phyloP scores from a whole-genome alignment of 2,888 invertebrate species.

The Drosophila peninsularis region DNA sequence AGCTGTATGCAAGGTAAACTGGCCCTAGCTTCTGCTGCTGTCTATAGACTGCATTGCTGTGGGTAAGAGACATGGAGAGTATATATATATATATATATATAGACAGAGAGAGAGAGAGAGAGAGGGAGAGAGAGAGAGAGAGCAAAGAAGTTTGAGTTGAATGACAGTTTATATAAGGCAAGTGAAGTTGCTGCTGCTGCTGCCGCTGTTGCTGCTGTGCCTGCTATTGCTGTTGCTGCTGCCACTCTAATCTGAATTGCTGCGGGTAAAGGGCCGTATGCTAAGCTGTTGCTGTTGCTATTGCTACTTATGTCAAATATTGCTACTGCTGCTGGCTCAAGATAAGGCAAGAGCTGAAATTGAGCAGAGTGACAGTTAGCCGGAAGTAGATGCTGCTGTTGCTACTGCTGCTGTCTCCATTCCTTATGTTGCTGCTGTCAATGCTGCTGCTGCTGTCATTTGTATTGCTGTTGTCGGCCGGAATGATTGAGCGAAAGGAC shows the following conservation, averaged over 20 bases:
- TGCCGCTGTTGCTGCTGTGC: background rate
- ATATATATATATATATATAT: background rate
- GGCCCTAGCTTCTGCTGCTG: background rate
- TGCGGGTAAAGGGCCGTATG: background rate
- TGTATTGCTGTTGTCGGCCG: background rate
- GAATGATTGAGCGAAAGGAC: background rate
- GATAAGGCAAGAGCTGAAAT: background rate
- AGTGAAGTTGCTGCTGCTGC: background rate
- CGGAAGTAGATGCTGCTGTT: background rate
- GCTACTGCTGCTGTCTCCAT: background rate
- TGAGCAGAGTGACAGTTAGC: background rate
- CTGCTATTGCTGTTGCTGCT: background rate
- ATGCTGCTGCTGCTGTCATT: slow-evolving; percentile 6
- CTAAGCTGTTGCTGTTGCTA: background rate
- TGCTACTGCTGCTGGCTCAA: slow-evolving; percentile 1
- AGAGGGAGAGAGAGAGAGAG: too few relatives aligned
- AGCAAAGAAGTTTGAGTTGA: background rate
- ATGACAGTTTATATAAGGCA: background rate
- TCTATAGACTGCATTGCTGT: background rate
- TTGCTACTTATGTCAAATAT: background rate
- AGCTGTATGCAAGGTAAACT: background rate
- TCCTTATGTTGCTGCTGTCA: background rate
- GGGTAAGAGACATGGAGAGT: background rate
- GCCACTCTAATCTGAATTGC: background rate
- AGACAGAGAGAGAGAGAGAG: background rate